A percentile compares a stretch with the other conserved stretches of the same genome.
Conservation (phyloP, 2,113 vertebrate genomes). For the Pseudorasbora parva region DNA sequence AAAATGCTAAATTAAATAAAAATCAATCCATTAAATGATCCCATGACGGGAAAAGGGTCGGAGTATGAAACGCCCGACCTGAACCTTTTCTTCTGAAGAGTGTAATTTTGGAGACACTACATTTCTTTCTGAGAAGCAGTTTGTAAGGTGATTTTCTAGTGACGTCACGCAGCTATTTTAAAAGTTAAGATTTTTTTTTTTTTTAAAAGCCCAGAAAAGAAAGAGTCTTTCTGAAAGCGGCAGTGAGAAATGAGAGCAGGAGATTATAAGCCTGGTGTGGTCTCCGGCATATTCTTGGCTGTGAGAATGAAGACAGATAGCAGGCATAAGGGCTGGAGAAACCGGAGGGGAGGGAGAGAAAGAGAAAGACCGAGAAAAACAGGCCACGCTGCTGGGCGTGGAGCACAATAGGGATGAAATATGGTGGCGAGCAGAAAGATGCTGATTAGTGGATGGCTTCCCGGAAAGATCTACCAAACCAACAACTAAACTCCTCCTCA, state of each 20-base stretch:
- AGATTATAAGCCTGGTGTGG: conserved; percentile 57
- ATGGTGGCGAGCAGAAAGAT: conserved; percentile 58
- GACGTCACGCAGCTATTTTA: background rate
- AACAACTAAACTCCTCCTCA: conserved; percentile 52
- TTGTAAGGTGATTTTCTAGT: too few species aligned
- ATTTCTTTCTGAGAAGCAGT: too few species aligned
- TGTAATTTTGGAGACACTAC: background rate
- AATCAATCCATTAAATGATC: too few species aligned
- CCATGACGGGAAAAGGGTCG: too few species aligned
- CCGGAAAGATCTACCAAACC: conserved; percentile 45
- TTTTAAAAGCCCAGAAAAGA: background rate
- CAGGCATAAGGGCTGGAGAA: conserved; percentile 54
- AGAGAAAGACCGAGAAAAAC: conserved; percentile 58
- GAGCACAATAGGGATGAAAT: conserved; percentile 58
- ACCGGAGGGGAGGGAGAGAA: conserved; percentile 46
- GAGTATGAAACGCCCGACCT: too few species aligned
- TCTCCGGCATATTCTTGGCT: conserved; percentile 59
- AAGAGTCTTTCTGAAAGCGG: conserved; percentile 7
- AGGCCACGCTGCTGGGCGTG: conserved; percentile 67
- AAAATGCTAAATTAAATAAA: too few species aligned
- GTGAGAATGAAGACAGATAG: conserved; percentile 64
- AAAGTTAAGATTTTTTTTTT: too few species aligned
- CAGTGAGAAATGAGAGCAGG: conserved; percentile 20
- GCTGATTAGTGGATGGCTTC: conserved; percentile 70
- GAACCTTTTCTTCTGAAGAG: too few species aligned